These are phyloP conservation scores for Muricea muricata DNA, from an alignment of 92 coral and sea anemone genomes.

Conservation along the genomic window DNA sequence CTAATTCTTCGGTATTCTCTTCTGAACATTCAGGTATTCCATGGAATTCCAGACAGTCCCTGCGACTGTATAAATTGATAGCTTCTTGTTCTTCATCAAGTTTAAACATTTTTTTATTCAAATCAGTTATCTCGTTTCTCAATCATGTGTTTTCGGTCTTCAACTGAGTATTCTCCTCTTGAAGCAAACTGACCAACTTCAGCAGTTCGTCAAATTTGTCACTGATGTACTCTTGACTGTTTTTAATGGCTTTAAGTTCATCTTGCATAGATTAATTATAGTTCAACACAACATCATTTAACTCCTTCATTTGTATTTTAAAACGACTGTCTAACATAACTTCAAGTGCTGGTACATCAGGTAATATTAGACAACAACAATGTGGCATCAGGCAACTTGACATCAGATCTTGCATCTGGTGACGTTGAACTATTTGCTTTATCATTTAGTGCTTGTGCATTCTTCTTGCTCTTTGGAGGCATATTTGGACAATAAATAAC, in stretches of 20 bases:
- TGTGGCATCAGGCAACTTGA: too few relatives aligned
- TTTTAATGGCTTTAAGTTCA: not conserved
- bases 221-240: not conserved
- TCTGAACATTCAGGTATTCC: slow-evolving; percentile 21
- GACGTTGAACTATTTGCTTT: too few relatives aligned
- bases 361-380: too few relatives aligned
- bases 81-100: not conserved
- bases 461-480: too few relatives aligned
- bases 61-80: not conserved
- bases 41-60: slow-evolving; percentile 27
- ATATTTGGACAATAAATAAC: too few relatives aligned
- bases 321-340: not conserved
- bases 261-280: not conserved
- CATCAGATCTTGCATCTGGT: too few relatives aligned
- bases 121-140: not conserved
- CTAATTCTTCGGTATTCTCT: not conserved
- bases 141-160: not conserved
- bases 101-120: not conserved
- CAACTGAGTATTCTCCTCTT: not conserved
- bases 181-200: not conserved
- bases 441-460: too few relatives aligned
- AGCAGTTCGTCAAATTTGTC: not conserved
- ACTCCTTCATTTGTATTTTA: not conserved
- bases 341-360: not conserved
- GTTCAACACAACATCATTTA: not conserved